A percentile compares a stretch with the other conserved stretches of the same genome.
phyloP scores from a whole-genome alignment of 2,888 invertebrate species.

The Penaeus monodon region DNA sequence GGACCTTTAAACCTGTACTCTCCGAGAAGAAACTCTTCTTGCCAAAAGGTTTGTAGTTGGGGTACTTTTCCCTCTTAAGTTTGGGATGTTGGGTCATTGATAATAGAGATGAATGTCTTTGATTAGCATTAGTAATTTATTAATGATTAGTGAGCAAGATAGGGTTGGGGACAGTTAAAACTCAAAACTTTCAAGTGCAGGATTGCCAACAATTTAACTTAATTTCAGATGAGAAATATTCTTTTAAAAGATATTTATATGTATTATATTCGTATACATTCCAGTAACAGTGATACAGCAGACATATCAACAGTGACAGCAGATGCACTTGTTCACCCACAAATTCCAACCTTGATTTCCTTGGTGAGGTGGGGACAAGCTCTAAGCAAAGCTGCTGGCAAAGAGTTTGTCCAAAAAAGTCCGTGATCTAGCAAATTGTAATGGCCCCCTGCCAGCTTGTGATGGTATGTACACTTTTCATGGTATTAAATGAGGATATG shows the following conservation, averaged over 20 bases:
- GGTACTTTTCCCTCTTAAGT: neutral
- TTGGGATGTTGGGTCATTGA: too few species aligned
- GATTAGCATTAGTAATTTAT: too few species aligned
- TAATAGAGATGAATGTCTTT: too few species aligned
- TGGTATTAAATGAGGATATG: neutral
- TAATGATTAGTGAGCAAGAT: too few species aligned
- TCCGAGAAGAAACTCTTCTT: slow-evolving; percentile 69
- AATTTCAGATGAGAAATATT: too few species aligned
- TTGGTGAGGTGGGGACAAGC: slow-evolving; percentile 72
- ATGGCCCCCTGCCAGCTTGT: slow-evolving; percentile 70
- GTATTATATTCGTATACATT: neutral
- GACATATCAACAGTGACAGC: slow-evolving; percentile 72
- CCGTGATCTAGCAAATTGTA: slow-evolving; percentile 68
- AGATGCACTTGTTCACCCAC: slow-evolving; percentile 73
- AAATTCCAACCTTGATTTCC: slow-evolving; percentile 70
- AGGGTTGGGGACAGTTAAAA: too few species aligned
- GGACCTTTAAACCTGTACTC: slow-evolving; percentile 54
- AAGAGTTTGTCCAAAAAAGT: slow-evolving; percentile 71
- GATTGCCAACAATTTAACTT: too few species aligned
- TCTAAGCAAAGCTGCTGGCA: slow-evolving; percentile 71
- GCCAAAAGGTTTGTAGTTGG: slow-evolving; percentile 70
- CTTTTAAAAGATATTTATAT: too few species aligned
- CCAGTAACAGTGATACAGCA: slow-evolving; percentile 72
- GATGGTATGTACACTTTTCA: slow-evolving; percentile 68
- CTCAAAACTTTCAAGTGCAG: too few species aligned